A percentile compares a stretch with the other conserved stretches of the same genome.
These are phyloP conservation scores for Dicyrtoma fusca DNA, from an alignment of 2,888 invertebrate species.

Conservation along the genomic window DNA sequence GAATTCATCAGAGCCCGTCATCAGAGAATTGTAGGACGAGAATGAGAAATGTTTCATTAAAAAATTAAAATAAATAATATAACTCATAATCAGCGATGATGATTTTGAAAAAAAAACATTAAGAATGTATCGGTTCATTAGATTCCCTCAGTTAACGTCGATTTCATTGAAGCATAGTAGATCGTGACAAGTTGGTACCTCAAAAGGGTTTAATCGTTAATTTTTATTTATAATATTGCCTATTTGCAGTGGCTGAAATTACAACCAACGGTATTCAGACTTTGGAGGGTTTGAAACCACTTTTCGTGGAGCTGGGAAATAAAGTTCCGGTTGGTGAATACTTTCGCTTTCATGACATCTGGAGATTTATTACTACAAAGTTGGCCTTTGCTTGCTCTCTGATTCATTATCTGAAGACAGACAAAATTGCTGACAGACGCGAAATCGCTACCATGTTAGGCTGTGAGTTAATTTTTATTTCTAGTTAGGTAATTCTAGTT, in stretches of 20 bases:
- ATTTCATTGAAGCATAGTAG: too few relatives aligned
- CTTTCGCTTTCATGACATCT: slow-evolving; percentile 85
- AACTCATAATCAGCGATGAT: too few relatives aligned
- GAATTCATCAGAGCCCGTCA: slow-evolving; percentile 37
- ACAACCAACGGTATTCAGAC: slow-evolving; percentile 3
- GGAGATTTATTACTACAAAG: slow-evolving; percentile 80
- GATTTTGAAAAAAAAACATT: too few relatives aligned
- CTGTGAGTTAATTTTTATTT: too few relatives aligned
- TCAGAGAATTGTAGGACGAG: not conserved
- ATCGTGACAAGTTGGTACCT: too few relatives aligned
- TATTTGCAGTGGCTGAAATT: slow-evolving; percentile 23
- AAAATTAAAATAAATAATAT: too few relatives aligned
- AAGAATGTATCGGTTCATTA: too few relatives aligned
- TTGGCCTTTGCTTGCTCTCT: slow-evolving; percentile 77
- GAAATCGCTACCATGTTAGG: slow-evolving; percentile 78
- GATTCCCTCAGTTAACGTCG: too few relatives aligned
- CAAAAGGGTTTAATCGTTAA: too few relatives aligned
- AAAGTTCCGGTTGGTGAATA: slow-evolving; percentile 77
- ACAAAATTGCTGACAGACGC: slow-evolving; percentile 73
- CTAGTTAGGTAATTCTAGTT: too few relatives aligned
- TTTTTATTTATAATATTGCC: slow-evolving; percentile 5
- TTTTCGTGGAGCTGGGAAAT: slow-evolving; percentile 68
- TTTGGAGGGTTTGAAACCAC: slow-evolving; percentile 64
- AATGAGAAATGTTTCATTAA: too few relatives aligned
- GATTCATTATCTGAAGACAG: slow-evolving; percentile 78